Evolutionary conservation across 2,797 vertebrate genomes (phyloP), one percentile per base, ranked within the genome.

Genomic region (Parambassis ranga): DNA sequence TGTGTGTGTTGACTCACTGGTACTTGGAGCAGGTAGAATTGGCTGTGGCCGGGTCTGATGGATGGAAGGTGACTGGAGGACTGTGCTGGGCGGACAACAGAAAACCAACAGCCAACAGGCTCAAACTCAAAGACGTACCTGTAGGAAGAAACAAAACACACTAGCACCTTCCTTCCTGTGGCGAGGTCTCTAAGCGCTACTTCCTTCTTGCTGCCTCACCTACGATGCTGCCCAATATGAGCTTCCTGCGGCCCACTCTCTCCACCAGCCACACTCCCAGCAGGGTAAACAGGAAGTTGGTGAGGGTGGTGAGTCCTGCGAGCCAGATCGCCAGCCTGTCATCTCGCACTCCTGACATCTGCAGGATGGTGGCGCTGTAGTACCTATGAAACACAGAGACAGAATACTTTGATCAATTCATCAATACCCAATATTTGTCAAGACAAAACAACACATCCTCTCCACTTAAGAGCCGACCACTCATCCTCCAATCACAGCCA

Each of bases 251-350:
- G 2, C 98, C 98, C 71, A 96, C 94, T 72, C 92, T 90, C 85
- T 99, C 98, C 65, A 99, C 98, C 1, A 99, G 92, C 96, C 97
- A 99, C 75, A 99, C 96, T 11, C 97, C 98, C 77, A 97, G 83
- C 0, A 98, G 88, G 2, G 98, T 98, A 62, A 98, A 98, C 83
- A 96, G 88, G 84, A 98, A 99, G 89, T 99, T 99, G 66, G 96
- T 98, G 66, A 98, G 94, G 1, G 96, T 95, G 47, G 96, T 93
- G 31, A 97, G 87, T 0, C 96, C 94, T 2, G 97, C 93, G 68
- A 99, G 87, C 98, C 98, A 99, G 83, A 99, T 99, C 0, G 98
- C 96, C 27, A 97, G 82, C 38, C 91, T 93, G 71, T 98, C 96
- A 0, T 99, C 92, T 71, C 94, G 92, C 33, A 99, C 94, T 38